Conservation (phyloP, 92 coral and sea anemone genomes). For the Actinostola sp. region DNA sequence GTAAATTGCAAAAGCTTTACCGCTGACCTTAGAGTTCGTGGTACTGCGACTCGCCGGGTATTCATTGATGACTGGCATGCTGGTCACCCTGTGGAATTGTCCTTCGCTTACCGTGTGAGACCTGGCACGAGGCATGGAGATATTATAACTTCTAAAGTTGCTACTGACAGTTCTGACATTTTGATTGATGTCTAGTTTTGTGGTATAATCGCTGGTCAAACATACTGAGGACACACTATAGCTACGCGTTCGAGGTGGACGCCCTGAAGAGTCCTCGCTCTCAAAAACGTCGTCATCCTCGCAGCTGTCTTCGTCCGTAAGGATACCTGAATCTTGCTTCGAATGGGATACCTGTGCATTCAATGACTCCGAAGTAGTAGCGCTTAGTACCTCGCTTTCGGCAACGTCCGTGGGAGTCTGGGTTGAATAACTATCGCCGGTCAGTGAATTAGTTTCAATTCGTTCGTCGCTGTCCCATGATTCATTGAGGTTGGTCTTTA, state of each 20-base stretch:
- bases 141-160: background rate
- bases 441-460: no score
- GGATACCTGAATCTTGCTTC: constrained; percentile 72
- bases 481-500: constrained; percentile 42
- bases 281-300: constrained; percentile 40
- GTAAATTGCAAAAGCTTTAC: constrained; percentile 38
- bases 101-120: constrained; percentile 48
- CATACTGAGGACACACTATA: constrained; percentile 21
- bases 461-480: constrained; percentile 49
- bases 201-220: background rate
- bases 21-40: constrained; percentile 7
- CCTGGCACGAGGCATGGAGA: constrained; percentile 39
- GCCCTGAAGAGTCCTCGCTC: background rate
- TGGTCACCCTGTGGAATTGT: constrained; percentile 45
- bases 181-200: constrained; percentile 33
- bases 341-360: constrained; percentile 52
- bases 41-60: constrained; percentile 41
- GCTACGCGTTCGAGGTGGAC: constrained; percentile 2
- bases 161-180: constrained; percentile 1
- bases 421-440: background rate
- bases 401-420: constrained; percentile 35
- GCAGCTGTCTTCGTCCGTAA: constrained; percentile 66
- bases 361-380: constrained; percentile 8
- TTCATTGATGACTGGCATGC: constrained; percentile 80
- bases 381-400: constrained; percentile 26